Evolutionary conservation across 2,888 invertebrate species (phyloP).

Genomic region (Drosophila mimetica): DNA sequence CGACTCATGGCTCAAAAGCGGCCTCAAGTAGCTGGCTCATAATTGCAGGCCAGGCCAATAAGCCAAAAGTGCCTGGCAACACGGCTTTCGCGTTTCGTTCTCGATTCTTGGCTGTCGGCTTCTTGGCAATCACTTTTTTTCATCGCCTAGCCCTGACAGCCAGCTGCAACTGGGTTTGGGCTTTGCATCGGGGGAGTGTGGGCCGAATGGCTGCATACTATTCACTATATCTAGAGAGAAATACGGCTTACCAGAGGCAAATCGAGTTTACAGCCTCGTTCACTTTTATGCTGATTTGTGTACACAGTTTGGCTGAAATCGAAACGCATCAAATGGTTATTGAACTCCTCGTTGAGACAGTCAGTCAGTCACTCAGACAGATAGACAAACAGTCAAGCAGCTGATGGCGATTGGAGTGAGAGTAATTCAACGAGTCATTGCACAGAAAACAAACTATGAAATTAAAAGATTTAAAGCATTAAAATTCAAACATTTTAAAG

Average conservation of each 20-base stretch:
- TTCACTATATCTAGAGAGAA: constrained; percentile 15
- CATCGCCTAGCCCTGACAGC: constrained; percentile 68
- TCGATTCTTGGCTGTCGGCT: constrained; percentile 21
- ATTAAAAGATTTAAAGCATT: too few relatives aligned
- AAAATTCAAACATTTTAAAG: too few relatives aligned
- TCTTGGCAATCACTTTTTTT: constrained; percentile 60
- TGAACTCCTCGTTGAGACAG: constrained; percentile 57
- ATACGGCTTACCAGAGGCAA: constrained; percentile 13
- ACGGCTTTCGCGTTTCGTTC: neutral
- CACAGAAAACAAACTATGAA: constrained; percentile 13
- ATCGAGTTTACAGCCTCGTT: constrained; percentile 54
- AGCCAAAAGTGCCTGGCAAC: constrained; percentile 20
- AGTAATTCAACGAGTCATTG: constrained; percentile 33
- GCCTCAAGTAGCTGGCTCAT: constrained; percentile 22
- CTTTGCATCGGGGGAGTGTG: constrained; percentile 44
- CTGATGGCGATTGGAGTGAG: constrained; percentile 12
- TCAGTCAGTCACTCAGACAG: constrained; percentile 19
- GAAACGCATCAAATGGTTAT: constrained; percentile 76
- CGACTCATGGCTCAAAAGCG: constrained; percentile 14
- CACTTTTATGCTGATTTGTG: constrained; percentile 69
- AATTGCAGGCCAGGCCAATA: constrained; percentile 12
- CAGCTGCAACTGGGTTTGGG: constrained; percentile 47
- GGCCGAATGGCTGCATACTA: constrained; percentile 34
- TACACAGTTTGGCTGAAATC: constrained; percentile 50
- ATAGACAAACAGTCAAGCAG: constrained; percentile 14